phyloP scores from a whole-genome alignment of 2,888 invertebrate species.

The Leptinotarsa juncta region DNA sequence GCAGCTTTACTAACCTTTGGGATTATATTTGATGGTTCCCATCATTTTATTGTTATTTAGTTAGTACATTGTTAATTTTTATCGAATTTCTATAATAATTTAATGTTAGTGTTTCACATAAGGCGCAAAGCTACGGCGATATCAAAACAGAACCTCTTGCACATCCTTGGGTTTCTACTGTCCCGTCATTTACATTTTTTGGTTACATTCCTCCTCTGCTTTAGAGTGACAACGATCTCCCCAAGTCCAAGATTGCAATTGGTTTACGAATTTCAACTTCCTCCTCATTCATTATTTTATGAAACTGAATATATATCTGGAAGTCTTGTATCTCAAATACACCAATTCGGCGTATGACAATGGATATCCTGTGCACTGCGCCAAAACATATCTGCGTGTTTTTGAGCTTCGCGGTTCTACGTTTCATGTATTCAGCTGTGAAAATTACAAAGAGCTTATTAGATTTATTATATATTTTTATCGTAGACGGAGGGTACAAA shows the following conservation, averaged over 20 bases:
- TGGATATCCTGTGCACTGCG: conserved; percentile 3
- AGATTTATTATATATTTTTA: conserved; percentile 16
- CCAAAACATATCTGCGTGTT: conserved; percentile 4
- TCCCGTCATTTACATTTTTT: neutral
- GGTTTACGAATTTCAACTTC: neutral
- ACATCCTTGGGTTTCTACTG: neutral
- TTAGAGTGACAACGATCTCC: neutral
- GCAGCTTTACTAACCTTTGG: neutral
- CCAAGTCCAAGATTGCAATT: neutral
- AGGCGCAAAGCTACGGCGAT: too few relatives aligned
- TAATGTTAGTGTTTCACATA: neutral
- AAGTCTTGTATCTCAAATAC: neutral
- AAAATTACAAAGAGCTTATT: neutral
- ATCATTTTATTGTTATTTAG: conserved; percentile 10
- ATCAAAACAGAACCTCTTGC: too few relatives aligned
- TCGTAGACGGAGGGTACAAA: neutral
- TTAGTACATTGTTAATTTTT: neutral
- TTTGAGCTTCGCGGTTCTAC: neutral
- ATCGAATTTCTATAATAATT: neutral
- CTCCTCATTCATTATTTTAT: neutral
- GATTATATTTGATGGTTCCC: neutral
- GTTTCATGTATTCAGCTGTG: neutral
- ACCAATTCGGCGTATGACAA: too few relatives aligned
- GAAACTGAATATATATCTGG: neutral
- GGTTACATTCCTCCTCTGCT: neutral